Conservation (phyloP, 2,888 invertebrate genomes). For the Napeogenes inachia region DNA sequence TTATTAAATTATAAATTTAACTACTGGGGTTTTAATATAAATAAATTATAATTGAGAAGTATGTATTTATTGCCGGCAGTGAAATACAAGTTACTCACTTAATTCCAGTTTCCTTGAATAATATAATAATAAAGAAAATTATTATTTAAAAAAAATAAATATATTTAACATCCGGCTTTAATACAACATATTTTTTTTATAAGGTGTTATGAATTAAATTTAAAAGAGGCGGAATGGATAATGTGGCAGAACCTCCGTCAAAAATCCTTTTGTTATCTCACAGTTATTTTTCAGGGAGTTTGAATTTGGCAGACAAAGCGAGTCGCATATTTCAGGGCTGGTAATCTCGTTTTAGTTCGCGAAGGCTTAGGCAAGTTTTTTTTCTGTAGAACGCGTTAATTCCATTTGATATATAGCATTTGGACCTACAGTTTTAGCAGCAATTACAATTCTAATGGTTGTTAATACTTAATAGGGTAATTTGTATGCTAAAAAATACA, state of each 20-base stretch:
- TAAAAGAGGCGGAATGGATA: conserved; percentile 21
- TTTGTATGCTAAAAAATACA: conserved; percentile 21
- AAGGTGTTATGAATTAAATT: conserved; percentile 21
- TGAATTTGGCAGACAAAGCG: conserved; percentile 66
- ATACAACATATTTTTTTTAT: conserved; percentile 14
- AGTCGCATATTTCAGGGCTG: conserved; percentile 62
- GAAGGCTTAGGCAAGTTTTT: conserved; percentile 53
- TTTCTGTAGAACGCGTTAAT: conserved; percentile 50
- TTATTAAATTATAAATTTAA: too few species aligned
- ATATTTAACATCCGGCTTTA: neutral
- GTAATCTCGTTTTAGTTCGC: conserved; percentile 66
- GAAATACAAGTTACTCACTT: too few species aligned
- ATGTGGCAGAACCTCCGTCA: conserved; percentile 32
- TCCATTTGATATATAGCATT: conserved; percentile 44
- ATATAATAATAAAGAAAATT: too few species aligned
- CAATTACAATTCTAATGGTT: conserved; percentile 31
- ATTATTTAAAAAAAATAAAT: neutral
- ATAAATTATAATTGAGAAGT: too few species aligned
- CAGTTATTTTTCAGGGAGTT: conserved; percentile 66
- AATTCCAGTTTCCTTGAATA: too few species aligned
- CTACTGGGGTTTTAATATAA: too few species aligned
- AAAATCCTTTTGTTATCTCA: conserved; percentile 68
- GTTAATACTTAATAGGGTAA: conserved; percentile 23
- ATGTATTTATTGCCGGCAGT: too few species aligned
- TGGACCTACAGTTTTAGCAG: conserved; percentile 33